Evolutionary conservation across 2,113 vertebrate species (phyloP), one percentile per base, ranked within the genome.

Genomic region (Triplophysa dalaica): DNA sequence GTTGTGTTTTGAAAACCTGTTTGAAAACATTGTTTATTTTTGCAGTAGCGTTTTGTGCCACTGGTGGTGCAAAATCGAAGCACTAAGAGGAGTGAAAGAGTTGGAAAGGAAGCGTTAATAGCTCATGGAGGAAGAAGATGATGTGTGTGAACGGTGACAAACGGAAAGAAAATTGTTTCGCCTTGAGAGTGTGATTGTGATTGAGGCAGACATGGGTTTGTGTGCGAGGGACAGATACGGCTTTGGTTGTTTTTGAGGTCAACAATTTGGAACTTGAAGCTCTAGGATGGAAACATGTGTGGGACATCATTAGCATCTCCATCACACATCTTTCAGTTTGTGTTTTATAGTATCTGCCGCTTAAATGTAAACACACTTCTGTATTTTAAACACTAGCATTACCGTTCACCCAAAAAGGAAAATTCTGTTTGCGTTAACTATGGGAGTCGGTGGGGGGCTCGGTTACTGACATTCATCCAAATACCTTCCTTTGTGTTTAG

Each of bases 241-340:
- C 80, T 48, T 56, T 67, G 70, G 43, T 65, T 84, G 85, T 87
- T 83, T 81, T 80, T 74, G 54, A 66, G 67, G 76, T 89, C 88
- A 87, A 82, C 56, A 29, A 21, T 61, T 81, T 85, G 74, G 83
- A 89, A 81, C 77, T n/a, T 56, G 48, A 11, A 14, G 48, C 84
- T 78, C 24, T 64, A 33, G 75, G 63, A 77, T 85, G 85, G 84
- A 88, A 89, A 87, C 83, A 79, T 90, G 87, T 73, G 82, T 84
- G 80, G 82, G 82, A 68, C 54, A 41, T 14, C 58, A 33, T 63
- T 19, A 48, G 41, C 70, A 33, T 76, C 84, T 81, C 81, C 45
- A 2, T 19, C 56, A 62, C 22, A 54, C 38, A 76, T 77, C 70
- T 80, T 74, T 84, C 75, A 74, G 83, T 78, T 41, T 60, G 24